Evolutionary conservation across 2,113 vertebrate species (phyloP).

Genomic region (Poeciliopsis turrubarensis): DNA sequence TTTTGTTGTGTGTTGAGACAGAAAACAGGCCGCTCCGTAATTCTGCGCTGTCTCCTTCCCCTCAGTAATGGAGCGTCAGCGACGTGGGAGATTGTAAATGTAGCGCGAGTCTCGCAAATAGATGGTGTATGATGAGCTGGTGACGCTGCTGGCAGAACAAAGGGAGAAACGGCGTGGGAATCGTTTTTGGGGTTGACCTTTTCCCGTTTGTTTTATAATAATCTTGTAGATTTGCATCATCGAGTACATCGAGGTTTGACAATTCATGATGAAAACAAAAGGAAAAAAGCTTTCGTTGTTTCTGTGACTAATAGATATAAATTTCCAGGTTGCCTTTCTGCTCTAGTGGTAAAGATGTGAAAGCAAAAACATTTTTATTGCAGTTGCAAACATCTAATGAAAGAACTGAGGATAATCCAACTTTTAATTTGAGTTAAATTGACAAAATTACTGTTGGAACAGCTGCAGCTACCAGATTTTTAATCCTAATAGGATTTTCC

Average conservation of each 20-base stretch:
- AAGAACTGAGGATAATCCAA: background rate
- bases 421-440: background rate
- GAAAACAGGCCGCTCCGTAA: conserved; percentile 28
- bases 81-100: conserved; percentile 3
- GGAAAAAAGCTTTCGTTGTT: background rate
- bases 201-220: background rate
- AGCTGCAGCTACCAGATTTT: too few relatives aligned
- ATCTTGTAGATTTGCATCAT: background rate
- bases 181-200: background rate
- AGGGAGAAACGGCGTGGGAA: background rate
- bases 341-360: background rate
- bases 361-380: background rate
- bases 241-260: too few relatives aligned
- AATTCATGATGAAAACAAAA: background rate
- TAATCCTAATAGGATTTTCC: too few relatives aligned
- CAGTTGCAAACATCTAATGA: background rate
- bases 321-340: background rate
- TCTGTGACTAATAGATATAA: background rate
- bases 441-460: too few relatives aligned
- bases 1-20: conserved; percentile 50
- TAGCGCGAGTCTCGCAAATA: conserved; percentile 4
- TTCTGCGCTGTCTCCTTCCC: background rate
- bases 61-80: conserved; percentile 3
- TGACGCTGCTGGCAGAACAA: background rate
- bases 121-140: conserved; percentile 4